Base-by-base conservation (phyloP, 2,888 invertebrate genomes). In the Ophraella communa region DNA sequence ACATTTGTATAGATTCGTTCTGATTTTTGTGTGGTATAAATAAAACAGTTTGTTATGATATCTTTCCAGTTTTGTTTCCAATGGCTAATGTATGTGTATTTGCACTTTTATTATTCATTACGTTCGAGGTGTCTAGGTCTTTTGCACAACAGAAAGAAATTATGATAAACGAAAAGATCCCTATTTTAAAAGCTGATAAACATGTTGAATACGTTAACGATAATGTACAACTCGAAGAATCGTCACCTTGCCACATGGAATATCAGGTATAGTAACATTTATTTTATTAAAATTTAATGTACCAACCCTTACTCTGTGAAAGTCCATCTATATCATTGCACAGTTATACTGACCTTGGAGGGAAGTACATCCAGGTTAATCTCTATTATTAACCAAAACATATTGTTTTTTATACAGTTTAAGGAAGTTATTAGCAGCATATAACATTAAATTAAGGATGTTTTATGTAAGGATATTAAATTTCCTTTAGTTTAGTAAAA, bases 111-210 rank as follows among this genome's bases (percentile, higher is more conserved):
- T 56, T 53, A 1, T 49, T 65, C 24, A 27, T 65, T 11, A 17
- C 62, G 14, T 57, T 39, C 30, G 45, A 39, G 10, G 54, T 65
- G 20, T 42, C 54, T 1, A 58, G 20, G 58, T 65, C 73, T 18
- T 14, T 67, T 21, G 71, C 69, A 7, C 64, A 71, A 56, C 60
- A 71, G 4, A 66, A 73, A 30, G 76, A 77, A 64, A 72, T 78
- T 27, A 51, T 78, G 7, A 70, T 77, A 10, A 76, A 78, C 35
- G 76, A 77, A 47, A 78, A 78, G 45, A 71, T 57, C 24, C 75
- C 76, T 2, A 62, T 70, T 21, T 59, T 71, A 23, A 72, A 73
- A 62, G 65, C 69, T 30, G 71, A 72, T 54, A 68, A 62, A 55
- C 58, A 74, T 24, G 64, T 66, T 23, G 67, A 65, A 35, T 65